Percentiles rank a stretch among this genome's conserved stretches.
Conservation (phyloP, 2,888 invertebrate species). For the Microdon myrmicae region DNA sequence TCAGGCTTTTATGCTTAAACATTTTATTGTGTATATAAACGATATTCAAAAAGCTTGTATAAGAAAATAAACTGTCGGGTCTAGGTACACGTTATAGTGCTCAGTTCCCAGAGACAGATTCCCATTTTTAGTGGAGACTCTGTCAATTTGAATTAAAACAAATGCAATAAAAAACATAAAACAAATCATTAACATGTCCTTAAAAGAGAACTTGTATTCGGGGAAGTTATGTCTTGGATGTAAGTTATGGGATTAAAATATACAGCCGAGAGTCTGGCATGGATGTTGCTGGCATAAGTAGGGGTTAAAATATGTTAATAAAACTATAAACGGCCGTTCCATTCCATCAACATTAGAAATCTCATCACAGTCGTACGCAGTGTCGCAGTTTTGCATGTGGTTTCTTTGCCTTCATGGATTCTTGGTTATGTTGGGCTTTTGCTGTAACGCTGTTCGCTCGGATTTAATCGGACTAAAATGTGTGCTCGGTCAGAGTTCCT, state of each 20-base stretch:
- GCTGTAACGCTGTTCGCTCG: slow-evolving; percentile 51
- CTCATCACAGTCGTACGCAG: slow-evolving; percentile 49
- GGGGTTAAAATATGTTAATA: slow-evolving; percentile 23
- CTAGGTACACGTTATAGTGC: too few relatives aligned
- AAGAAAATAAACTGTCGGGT: too few relatives aligned
- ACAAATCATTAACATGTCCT: too few relatives aligned
- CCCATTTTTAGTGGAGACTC: too few relatives aligned
- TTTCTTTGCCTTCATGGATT: slow-evolving; percentile 26
- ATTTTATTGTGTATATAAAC: slow-evolving; percentile 18
- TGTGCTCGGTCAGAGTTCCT: slow-evolving; percentile 80
- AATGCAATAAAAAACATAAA: too few relatives aligned
- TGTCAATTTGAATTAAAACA: too few relatives aligned
- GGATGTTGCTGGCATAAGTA: too few relatives aligned
- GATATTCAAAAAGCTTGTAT: slow-evolving; percentile 30
- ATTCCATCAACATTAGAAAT: slow-evolving; percentile 36
- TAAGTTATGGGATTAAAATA: too few relatives aligned
- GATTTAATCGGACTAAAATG: slow-evolving; percentile 45
- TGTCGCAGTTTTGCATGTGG: slow-evolving; percentile 18
- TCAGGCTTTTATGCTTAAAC: slow-evolving; percentile 16
- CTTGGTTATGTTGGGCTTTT: slow-evolving; percentile 45
- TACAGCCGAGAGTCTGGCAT: too few relatives aligned
- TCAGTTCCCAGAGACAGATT: too few relatives aligned
- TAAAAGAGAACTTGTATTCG: too few relatives aligned
- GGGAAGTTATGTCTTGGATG: too few relatives aligned
- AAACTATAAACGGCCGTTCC: slow-evolving; percentile 37